A percentile compares a stretch with the other conserved stretches of the same genome.
Conservation (phyloP, 1,140 invertebrate genomes). For the Brachionus paranguensis region DNA sequence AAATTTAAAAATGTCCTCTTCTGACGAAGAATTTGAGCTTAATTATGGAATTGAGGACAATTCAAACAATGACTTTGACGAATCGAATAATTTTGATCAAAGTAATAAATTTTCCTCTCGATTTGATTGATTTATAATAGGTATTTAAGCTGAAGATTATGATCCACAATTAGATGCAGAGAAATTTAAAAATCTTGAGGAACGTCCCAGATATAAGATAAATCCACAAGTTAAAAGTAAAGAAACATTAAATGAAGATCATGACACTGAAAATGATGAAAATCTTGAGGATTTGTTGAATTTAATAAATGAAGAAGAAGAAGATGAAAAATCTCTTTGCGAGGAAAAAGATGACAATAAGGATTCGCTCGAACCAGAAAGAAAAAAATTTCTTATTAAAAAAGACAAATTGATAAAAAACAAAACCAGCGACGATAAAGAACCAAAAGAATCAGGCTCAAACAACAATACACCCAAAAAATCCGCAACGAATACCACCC, state of each 20-base stretch:
- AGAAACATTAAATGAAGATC: background rate
- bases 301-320: slow-evolving; percentile 15
- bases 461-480: background rate
- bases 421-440: background rate
- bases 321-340: background rate
- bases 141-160: background rate
- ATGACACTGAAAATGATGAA: background rate
- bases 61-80: background rate
- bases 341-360: background rate
- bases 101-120: background rate
- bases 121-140: background rate
- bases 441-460: background rate
- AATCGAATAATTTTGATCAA: background rate
- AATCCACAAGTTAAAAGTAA: background rate
- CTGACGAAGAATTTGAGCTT: slow-evolving; percentile 18
- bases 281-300: slow-evolving; percentile 5
- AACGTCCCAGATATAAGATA: background rate
- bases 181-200: background rate
- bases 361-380: background rate
- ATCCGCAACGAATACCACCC: background rate
- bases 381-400: slow-evolving; percentile 22
- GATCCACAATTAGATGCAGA: slow-evolving; percentile 1
- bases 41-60: slow-evolving; percentile 11
- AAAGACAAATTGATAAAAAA: slow-evolving; percentile 16
- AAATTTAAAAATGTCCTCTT: slow-evolving; percentile 4